These are phyloP conservation scores for Hypanus sabinus DNA, from an alignment of 2,113 vertebrate species.

Conservation along the genomic window DNA sequence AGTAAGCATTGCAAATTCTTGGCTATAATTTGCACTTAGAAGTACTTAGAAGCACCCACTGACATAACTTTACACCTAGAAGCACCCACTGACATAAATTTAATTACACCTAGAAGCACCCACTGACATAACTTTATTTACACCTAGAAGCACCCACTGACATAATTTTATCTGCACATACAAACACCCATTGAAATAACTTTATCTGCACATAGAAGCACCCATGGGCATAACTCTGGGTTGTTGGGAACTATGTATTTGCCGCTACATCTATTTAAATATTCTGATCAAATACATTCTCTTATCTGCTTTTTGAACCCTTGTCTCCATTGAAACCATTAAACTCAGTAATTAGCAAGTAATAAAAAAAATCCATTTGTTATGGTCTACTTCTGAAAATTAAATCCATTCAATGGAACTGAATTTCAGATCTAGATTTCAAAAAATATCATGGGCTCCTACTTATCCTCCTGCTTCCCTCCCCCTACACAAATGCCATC, in stretches of 20 bases:
- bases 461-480: background rate
- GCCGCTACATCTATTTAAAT: background rate
- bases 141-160: background rate
- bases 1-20: no score
- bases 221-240: background rate
- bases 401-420: no score
- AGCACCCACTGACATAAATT: no score
- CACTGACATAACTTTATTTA: no score
- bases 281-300: background rate
- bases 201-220: background rate
- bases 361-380: no score
- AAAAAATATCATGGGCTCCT: no score
- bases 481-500: background rate
- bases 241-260: background rate
- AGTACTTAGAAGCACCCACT: background rate
- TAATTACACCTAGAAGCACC: no score
- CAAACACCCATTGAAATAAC: background rate
- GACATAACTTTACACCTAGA: no score
- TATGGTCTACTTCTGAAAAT: no score
- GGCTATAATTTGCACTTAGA: no score
- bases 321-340: background rate
- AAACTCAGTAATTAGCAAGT: background rate
- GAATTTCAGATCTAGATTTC: no score
- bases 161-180: background rate
- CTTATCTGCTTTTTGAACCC: background rate